Evolutionary conservation across 2,113 vertebrate genomes (phyloP).

Genomic region (Choloepus hoffmanni): DNA sequence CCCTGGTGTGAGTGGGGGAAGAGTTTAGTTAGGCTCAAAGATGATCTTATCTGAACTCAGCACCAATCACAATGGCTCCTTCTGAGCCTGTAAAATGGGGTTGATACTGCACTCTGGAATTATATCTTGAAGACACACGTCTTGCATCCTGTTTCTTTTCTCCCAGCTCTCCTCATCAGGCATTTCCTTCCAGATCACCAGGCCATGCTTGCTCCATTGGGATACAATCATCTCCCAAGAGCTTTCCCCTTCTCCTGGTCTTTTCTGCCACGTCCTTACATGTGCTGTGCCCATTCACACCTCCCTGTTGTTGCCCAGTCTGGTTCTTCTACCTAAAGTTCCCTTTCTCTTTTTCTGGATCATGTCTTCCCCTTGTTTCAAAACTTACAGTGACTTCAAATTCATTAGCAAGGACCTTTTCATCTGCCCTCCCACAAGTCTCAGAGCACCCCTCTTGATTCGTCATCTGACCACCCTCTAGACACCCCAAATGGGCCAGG

Average conservation of each 20-base stretch:
- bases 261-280: fast-evolving
- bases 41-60: background rate
- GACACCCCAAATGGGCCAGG: fast-evolving
- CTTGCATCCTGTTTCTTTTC: background rate
- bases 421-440: background rate
- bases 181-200: background rate
- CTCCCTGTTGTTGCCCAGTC: background rate
- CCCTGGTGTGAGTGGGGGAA: too few species aligned
- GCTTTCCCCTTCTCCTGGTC: too few species aligned
- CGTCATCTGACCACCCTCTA: fast-evolving
- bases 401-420: background rate
- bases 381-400: background rate
- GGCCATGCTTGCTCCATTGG: background rate
- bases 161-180: too few species aligned
- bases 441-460: fast-evolving
- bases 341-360: background rate
- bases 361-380: background rate
- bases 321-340: background rate
- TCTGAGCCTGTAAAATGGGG: background rate
- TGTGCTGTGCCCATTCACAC: too few species aligned
- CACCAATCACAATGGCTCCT: background rate
- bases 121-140: background rate
- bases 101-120: too few species aligned
- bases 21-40: background rate
- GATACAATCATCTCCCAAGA: background rate